Base-by-base conservation (phyloP, 2,797 vertebrate genomes). In the Nannoperca obscura region DNA sequence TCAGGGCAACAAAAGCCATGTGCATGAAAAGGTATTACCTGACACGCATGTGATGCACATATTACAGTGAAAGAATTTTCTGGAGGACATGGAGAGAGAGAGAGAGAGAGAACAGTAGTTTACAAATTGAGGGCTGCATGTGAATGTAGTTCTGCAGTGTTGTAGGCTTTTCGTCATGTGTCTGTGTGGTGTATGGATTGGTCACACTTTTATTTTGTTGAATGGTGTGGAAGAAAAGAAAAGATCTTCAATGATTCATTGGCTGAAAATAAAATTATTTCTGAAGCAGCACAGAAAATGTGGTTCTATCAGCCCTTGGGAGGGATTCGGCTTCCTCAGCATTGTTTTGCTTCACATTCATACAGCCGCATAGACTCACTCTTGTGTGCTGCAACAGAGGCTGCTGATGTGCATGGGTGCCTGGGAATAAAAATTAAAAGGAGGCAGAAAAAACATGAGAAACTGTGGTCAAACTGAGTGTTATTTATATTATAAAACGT, bases 1-100 rank as follows among this genome's bases (percentile, higher is more conserved):
- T 34, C 50, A n/a, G 53, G 17, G 61, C 68, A 52, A 85, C 69
- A 81, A 71, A 87, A 81, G 61, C 68, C 65, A 74, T 47, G 59
- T 20, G 67, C 76, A 61, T 80, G 77, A 79, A 62, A 84, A 70
- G 49, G 82, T 24, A 42, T 81, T 71, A 85, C 81, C 73, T 84
- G 81, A 83, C 60, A 79, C 30, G 72, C 79, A 13, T 81, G 68
- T 74, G 82, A 85, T 78, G 79, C 78, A 79, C 64, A 87, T 76
- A 72, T 80, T 82, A 87, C 61, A 62, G 54, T 67, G 71, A 70
- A 73, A 82, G 80, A 76, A 78, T 65, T 76, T 59, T 64, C 24
- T 67, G 71, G 60, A 74, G 59, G 72, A 55, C 27, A 19, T 1
- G 1, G 27, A 63, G 65, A 84, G 3, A 46, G 17, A 49, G 17